phyloP scores from a whole-genome alignment of 2,888 invertebrate species.

The Blastobasis lacticolella region DNA sequence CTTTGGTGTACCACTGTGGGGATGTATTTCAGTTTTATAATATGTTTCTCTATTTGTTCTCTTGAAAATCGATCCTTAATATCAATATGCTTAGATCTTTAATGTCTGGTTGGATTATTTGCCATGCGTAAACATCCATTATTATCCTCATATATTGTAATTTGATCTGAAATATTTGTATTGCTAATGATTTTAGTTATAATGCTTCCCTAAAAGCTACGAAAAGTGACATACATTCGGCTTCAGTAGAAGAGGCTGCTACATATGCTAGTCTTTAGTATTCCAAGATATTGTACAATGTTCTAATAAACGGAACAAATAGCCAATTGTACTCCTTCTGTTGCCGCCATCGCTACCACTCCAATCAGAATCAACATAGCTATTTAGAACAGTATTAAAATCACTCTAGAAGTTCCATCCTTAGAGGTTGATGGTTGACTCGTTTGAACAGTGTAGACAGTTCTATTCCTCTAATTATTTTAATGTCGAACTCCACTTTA shows the following conservation, averaged over 20 bases:
- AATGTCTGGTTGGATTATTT: slow-evolving; percentile 17
- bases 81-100: slow-evolving; percentile 28
- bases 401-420: no score
- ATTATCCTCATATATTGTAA: slow-evolving; percentile 25
- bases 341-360: slow-evolving; percentile 14
- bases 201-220: slow-evolving; percentile 25
- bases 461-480: slow-evolving; percentile 4
- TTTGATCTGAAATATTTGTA: slow-evolving; percentile 10
- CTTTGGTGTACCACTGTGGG: slow-evolving; percentile 9
- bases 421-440: no score
- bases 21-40: slow-evolving; percentile 15
- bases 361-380: slow-evolving; percentile 28
- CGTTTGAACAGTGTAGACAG: no score
- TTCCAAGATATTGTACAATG: slow-evolving; percentile 11
- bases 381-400: slow-evolving; percentile 16
- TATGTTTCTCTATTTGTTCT: slow-evolving; percentile 14
- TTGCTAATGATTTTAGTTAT: slow-evolving; percentile 25
- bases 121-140: slow-evolving; percentile 29
- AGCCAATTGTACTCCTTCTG: slow-evolving; percentile 15
- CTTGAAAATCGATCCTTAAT: slow-evolving; percentile 20
- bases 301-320: slow-evolving; percentile 17
- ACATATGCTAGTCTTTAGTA: slow-evolving; percentile 11
- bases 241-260: slow-evolving; percentile 19
- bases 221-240: slow-evolving; percentile 14
- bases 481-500: slow-evolving; percentile 11